These are phyloP conservation scores for Psittacula cyanocephala DNA, from an alignment of 2,113 vertebrate genomes.

Conservation along the genomic window DNA sequence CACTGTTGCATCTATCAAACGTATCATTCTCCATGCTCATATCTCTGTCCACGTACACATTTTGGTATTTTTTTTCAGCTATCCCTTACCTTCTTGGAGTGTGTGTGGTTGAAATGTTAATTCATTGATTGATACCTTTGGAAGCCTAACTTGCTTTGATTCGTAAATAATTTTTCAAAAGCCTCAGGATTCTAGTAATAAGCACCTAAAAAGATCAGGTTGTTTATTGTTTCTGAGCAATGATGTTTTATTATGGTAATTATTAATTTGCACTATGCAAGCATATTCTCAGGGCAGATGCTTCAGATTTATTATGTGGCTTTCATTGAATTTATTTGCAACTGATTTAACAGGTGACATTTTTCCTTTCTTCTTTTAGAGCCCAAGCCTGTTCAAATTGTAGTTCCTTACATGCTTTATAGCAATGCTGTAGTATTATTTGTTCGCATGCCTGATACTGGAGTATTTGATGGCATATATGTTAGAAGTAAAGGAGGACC, in stretches of 20 bases:
- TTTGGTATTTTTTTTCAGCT: not conserved
- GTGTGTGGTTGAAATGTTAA: not conserved
- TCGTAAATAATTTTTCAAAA: not conserved
- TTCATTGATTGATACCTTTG: not conserved
- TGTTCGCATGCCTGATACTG: slow-evolving; percentile 50
- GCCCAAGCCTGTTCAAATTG: slow-evolving; percentile 64
- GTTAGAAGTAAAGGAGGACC: slow-evolving; percentile 45
- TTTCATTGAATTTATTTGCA: not conserved
- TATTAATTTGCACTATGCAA: not conserved
- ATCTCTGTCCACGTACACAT: not conserved
- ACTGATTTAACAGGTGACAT: not conserved
- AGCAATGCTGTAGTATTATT: slow-evolving; percentile 59
- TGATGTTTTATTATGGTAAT: not conserved
- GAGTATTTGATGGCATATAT: slow-evolving; percentile 72
- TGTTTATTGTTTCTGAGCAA: not conserved
- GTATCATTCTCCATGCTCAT: not conserved
- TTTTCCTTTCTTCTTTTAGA: slow-evolving; percentile 49
- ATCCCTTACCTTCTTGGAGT: not conserved
- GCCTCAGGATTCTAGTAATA: not conserved
- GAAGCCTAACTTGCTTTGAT: not conserved
- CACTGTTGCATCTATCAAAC: not conserved
- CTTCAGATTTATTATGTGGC: not conserved
- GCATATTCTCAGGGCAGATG: not conserved
- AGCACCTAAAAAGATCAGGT: not conserved
- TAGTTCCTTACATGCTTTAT: slow-evolving; percentile 43